A percentile compares a stretch with the other conserved stretches of the same genome.
These are phyloP conservation scores for Chrysomallon squamiferum DNA, from an alignment of 1,140 invertebrate species.

Conservation along the genomic window DNA sequence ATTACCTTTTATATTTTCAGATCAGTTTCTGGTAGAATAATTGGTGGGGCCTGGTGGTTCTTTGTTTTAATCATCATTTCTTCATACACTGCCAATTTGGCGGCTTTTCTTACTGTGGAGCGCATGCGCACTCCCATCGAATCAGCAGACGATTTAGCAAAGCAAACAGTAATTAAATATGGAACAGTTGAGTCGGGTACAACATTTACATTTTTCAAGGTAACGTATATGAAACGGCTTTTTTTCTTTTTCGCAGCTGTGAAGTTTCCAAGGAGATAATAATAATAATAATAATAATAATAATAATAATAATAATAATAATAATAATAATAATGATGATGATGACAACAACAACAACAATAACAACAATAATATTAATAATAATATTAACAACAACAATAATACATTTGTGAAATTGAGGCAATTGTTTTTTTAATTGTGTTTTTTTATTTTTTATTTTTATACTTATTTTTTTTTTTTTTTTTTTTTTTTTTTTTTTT, in stretches of 20 bases:
- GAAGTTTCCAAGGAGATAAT: background rate
- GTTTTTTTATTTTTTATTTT: no score
- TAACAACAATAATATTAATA: no score
- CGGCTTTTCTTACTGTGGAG: slow-evolving; percentile 61
- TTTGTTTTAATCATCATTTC: slow-evolving; percentile 62
- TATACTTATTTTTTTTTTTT: no score
- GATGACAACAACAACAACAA: no score
- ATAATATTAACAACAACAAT: no score
- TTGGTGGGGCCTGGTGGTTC: slow-evolving; percentile 63
- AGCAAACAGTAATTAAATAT: slow-evolving; percentile 60
- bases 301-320: slow-evolving; percentile 6
- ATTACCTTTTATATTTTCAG: slow-evolving; percentile 38
- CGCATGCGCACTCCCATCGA: slow-evolving; percentile 58
- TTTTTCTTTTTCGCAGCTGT: background rate
- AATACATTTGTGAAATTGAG: no score
- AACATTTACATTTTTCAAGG: slow-evolving; percentile 58
- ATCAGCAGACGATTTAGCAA: slow-evolving; percentile 57
- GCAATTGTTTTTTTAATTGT: no score
- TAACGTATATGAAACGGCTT: slow-evolving; percentile 46
- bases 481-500: no score
- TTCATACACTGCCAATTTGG: slow-evolving; percentile 64
- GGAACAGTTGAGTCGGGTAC: slow-evolving; percentile 54
- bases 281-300: slow-evolving; percentile 8
- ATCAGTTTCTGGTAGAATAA: slow-evolving; percentile 60
- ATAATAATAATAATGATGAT: background rate